phyloP scores from a whole-genome alignment of 2,888 invertebrate species.

The Entomobrya multifasciata region DNA sequence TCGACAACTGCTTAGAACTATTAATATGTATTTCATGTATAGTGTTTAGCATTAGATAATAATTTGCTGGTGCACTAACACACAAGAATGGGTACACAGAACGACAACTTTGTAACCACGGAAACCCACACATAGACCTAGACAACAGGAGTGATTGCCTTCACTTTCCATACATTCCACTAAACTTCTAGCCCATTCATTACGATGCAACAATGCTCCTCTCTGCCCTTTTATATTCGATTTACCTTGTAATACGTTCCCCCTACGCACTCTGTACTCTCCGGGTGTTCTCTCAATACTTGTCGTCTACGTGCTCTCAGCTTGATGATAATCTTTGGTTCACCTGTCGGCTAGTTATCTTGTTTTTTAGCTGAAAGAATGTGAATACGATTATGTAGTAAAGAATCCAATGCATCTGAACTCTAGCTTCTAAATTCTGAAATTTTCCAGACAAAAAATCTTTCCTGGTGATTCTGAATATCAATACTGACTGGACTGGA shows the following conservation, averaged over 20 bases:
- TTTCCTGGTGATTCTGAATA: too few species aligned
- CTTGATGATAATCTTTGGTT: too few species aligned
- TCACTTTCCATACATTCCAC: constrained; percentile 19
- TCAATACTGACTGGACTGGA: too few species aligned
- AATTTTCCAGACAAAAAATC: too few species aligned
- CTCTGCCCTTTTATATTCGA: neutral
- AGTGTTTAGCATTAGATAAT: neutral
- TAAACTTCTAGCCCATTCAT: constrained; percentile 1
- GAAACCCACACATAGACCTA: constrained; percentile 44
- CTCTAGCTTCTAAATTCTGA: too few species aligned
- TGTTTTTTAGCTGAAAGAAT: too few species aligned
- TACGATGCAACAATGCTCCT: neutral
- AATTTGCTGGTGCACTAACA: neutral
- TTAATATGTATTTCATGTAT: neutral
- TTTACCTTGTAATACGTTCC: constrained; percentile 30
- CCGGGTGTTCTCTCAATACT: neutral
- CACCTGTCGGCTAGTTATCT: too few species aligned
- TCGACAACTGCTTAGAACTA: too few species aligned
- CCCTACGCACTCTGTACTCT: constrained; percentile 46
- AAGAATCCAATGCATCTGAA: too few species aligned
- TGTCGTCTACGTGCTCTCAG: too few species aligned
- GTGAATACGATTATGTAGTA: too few species aligned
- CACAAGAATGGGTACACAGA: neutral
- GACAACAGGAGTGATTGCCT: constrained; percentile 12
- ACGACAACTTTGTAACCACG: constrained; percentile 52